Evolutionary conservation across 1,140 invertebrate species (phyloP).

Genomic region (Calliopsis andreniformis): DNA sequence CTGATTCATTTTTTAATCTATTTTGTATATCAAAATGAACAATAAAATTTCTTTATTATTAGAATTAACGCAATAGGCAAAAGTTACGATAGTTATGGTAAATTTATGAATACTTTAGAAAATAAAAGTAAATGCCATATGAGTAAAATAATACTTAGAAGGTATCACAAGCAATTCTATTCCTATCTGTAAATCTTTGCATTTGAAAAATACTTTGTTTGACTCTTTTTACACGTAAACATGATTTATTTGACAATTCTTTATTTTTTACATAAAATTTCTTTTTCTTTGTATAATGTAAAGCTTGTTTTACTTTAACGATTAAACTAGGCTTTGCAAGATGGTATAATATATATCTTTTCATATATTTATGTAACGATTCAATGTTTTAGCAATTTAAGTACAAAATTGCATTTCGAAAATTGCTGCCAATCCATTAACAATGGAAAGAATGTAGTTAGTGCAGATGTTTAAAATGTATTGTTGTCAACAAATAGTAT

Average conservation of each 20-base stretch:
- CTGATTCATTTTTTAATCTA: not conserved
- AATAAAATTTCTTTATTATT: not conserved
- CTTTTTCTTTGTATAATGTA: not conserved
- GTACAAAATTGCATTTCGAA: not conserved
- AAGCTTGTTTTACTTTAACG: not conserved
- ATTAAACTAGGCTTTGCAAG: not conserved
- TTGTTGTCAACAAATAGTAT: not conserved
- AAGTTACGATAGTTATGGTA: not conserved
- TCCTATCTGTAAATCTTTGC: not conserved
- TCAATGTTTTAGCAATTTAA: not conserved
- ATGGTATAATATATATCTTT: no score
- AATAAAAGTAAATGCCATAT: slow-evolving; percentile 19
- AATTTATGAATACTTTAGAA: not conserved
- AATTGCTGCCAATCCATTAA: not conserved
- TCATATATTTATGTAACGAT: not conserved
- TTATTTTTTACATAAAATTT: not conserved
- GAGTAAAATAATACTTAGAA: slow-evolving; percentile 2
- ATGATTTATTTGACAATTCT: not conserved
- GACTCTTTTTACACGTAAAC: not conserved
- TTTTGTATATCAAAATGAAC: not conserved
- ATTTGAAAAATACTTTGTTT: not conserved
- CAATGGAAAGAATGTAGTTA: not conserved
- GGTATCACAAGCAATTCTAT: slow-evolving; percentile 37
- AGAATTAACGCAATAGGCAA: not conserved
- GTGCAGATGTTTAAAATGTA: not conserved